Conservation (phyloP, 2,113 vertebrate genomes). For the Empidonax traillii region DNA sequence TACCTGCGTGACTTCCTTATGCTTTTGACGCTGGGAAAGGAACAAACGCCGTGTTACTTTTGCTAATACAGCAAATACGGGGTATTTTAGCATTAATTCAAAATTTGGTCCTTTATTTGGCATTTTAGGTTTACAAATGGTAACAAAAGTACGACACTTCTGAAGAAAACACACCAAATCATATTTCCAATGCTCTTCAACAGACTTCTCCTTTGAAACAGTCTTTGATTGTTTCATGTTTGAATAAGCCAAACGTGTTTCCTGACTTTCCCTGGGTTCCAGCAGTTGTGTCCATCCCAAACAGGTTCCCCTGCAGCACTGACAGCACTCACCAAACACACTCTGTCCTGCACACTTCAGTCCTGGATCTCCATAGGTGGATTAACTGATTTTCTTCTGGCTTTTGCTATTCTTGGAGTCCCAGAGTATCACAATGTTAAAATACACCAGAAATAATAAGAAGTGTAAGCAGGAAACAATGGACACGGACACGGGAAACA, state of each 20-base stretch:
- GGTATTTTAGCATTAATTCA: background rate
- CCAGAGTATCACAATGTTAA: conserved; percentile 85
- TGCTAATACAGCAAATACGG: background rate
- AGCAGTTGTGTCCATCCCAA: background rate
- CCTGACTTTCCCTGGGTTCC: background rate
- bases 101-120: conserved; percentile 58
- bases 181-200: background rate
- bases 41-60: background rate
- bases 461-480: conserved; percentile 85
- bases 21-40: background rate
- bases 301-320: background rate
- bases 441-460: conserved; percentile 82
- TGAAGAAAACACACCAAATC: background rate
- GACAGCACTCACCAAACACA: background rate
- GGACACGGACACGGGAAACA: conserved; percentile 88
- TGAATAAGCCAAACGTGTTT: background rate
- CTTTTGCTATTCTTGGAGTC: conserved; percentile 70
- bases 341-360: background rate
- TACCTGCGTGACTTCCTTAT: background rate
- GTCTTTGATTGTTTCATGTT: background rate
- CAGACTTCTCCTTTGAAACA: background rate
- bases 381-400: conserved; percentile 85
- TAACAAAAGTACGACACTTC: background rate
- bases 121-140: conserved; percentile 5
- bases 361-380: background rate